Evolutionary conservation across 2,797 vertebrate species (phyloP).

Genomic region (Pseudotriccus pelzelni): DNA sequence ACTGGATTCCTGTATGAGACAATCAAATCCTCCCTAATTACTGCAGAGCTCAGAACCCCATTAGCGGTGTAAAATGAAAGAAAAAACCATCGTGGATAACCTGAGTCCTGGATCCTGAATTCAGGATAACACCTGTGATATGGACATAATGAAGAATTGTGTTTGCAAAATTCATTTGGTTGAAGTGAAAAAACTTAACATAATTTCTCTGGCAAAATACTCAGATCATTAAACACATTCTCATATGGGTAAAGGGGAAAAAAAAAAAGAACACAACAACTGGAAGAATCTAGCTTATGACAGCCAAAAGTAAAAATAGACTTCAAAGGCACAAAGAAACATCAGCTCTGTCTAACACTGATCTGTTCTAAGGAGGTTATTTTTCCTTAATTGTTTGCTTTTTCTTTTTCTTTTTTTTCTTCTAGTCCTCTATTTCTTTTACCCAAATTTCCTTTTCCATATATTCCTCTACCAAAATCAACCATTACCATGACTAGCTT

Average conservation of each 20-base stretch:
- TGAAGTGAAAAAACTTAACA: background rate
- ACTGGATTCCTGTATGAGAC: background rate
- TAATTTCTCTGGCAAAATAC: background rate
- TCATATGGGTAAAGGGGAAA: background rate
- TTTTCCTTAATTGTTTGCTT: background rate
- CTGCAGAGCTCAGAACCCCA: background rate
- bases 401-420: background rate
- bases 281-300: background rate
- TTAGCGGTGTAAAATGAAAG: background rate
- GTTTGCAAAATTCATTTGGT: background rate
- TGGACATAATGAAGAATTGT: background rate
- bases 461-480: background rate
- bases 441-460: background rate
- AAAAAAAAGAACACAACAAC: background rate
- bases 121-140: background rate
- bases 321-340: background rate
- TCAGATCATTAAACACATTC: background rate
- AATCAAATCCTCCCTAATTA: background rate
- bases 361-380: background rate
- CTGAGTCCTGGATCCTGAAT: background rate
- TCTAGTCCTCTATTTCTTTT: background rate
- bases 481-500: background rate
- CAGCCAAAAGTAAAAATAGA: background rate
- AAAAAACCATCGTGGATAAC: background rate
- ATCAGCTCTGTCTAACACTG: background rate